Evolutionary conservation across 2,888 invertebrate genomes (phyloP).

Genomic region (Lithophane semibrunnea): DNA sequence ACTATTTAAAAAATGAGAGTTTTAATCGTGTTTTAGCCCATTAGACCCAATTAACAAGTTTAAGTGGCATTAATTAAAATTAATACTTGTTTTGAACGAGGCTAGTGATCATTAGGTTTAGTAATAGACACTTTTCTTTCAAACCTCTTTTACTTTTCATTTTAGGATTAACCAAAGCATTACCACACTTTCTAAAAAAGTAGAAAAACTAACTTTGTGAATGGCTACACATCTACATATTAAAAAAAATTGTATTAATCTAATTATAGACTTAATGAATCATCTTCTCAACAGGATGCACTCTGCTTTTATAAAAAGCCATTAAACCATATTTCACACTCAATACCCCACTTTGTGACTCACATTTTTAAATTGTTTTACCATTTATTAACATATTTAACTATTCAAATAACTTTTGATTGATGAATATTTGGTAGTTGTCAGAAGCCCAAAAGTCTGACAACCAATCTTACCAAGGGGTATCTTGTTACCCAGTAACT

Average conservation of each 20-base stretch:
- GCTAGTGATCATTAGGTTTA: constrained; percentile 22
- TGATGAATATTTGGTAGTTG: too few relatives aligned
- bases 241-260: background rate
- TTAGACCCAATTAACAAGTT: constrained; percentile 63
- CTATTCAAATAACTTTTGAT: background rate
- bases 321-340: background rate
- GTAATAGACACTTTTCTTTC: constrained; percentile 12
- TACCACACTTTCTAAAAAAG: background rate
- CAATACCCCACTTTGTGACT: constrained; percentile 11
- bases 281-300: constrained; percentile 37
- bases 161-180: too few relatives aligned
- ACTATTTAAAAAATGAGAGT: constrained; percentile 51
- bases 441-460: background rate
- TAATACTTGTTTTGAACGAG: constrained; percentile 45
- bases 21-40: constrained; percentile 47
- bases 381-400: background rate
- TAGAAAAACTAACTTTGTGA: background rate
- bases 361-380: constrained; percentile 6
- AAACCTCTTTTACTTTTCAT: constrained; percentile 1
- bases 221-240: background rate
- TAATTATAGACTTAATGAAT: constrained; percentile 37
- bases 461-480: background rate
- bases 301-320: constrained; percentile 13
- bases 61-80: constrained; percentile 54
- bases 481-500: background rate